Conservation (phyloP, 2,113 vertebrate genomes). For the Numenius arquata region DNA sequence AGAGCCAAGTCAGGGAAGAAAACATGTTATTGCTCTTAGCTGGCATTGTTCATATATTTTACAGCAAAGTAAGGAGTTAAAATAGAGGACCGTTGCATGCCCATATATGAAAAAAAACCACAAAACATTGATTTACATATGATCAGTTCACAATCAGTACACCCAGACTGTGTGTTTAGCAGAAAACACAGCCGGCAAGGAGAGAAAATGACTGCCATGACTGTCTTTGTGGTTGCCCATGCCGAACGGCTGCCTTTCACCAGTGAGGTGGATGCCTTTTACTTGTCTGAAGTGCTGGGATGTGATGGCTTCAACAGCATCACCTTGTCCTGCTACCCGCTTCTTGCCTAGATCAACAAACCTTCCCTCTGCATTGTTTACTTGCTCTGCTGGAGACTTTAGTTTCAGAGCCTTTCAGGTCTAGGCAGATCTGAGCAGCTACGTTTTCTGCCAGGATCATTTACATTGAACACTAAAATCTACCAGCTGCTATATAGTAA, state of each 20-base stretch:
- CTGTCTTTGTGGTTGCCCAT: neutral
- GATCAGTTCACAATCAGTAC: neutral
- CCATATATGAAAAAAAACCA: neutral
- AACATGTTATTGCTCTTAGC: neutral
- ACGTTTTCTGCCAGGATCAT: neutral
- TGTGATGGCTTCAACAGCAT: neutral
- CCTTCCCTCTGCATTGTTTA: fast-evolving
- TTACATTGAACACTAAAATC: neutral
- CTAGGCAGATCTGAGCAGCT: neutral
- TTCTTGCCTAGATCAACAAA: neutral
- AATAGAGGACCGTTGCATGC: neutral
- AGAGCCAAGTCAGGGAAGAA: neutral
- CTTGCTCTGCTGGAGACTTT: neutral
- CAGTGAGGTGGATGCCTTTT: neutral
- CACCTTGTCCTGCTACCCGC: neutral
- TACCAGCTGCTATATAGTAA: neutral
- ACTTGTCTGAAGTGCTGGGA: neutral
- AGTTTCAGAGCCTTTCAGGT: neutral
- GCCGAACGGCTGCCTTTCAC: neutral
- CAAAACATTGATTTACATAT: neutral
- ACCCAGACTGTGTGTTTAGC: neutral
- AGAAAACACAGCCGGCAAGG: fast-evolving
- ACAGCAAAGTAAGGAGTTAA: neutral
- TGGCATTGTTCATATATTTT: neutral
- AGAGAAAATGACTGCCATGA: neutral